Evolutionary conservation across 2,113 vertebrate species (phyloP).

Genomic region (Sciurus niger): DNA sequence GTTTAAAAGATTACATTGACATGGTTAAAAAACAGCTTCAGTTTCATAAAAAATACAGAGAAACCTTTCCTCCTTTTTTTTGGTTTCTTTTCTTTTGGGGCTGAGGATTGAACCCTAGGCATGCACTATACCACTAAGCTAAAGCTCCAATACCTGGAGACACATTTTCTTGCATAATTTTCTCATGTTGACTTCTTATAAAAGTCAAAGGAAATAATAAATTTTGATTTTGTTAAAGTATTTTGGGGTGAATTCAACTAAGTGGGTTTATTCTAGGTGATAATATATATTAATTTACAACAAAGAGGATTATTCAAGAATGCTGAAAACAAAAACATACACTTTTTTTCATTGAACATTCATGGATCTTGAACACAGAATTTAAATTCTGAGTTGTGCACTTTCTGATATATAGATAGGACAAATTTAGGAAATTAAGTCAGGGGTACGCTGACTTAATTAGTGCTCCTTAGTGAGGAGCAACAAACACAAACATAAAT

Average conservation of each 20-base stretch:
- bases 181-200: background rate
- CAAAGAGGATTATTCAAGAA: slow-evolving; percentile 41
- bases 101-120: background rate
- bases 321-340: background rate
- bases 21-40: background rate
- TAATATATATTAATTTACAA: background rate
- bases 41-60: background rate
- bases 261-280: background rate
- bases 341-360: background rate
- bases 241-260: background rate
- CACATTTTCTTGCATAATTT: background rate
- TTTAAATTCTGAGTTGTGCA: background rate
- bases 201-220: slow-evolving; percentile 11
- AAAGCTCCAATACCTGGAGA: background rate
- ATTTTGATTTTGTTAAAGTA: slow-evolving; percentile 41
- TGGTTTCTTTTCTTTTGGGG: background rate
- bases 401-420: background rate
- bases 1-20: background rate
- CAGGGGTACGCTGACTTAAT: background rate
- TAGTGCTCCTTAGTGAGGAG: background rate
- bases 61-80: too few relatives aligned
- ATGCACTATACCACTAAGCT: background rate
- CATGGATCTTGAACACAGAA: background rate
- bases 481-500: background rate
- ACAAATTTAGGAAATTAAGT: background rate